These are phyloP conservation scores for Laticauda laticaudata DNA, from an alignment of 2,113 vertebrate genomes.

Conservation along the genomic window DNA sequence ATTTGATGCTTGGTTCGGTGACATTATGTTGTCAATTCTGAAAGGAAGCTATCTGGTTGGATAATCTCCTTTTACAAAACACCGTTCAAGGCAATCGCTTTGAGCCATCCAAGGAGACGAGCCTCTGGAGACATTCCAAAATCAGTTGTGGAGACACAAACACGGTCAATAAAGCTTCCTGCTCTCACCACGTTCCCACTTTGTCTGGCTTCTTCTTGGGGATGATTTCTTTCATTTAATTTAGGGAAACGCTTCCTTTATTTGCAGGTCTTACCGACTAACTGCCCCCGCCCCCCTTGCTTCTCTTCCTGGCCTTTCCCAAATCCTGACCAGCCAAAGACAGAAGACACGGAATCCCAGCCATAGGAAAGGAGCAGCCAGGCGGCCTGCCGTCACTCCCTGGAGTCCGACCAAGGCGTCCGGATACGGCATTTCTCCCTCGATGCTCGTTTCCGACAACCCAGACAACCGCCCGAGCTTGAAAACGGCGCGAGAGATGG, in stretches of 20 bases:
- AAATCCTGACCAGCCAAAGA: neutral
- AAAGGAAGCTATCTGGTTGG: neutral
- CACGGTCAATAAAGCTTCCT: neutral
- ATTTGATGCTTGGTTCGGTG: neutral
- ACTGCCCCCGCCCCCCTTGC: rapidly evolving
- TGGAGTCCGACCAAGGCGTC: neutral
- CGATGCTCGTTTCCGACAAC: neutral
- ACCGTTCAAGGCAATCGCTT: neutral
- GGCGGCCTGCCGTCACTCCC: neutral
- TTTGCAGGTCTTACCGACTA: no score
- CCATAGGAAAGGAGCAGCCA: neutral
- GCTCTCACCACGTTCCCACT: neutral
- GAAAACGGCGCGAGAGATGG: neutral
- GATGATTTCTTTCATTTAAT: neutral
- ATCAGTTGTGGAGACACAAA: neutral
- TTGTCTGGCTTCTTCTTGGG: no score
- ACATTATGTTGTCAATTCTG: neutral
- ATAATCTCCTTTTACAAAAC: neutral
- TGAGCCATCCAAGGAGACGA: neutral
- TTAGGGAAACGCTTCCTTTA: neutral
- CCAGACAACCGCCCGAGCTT: neutral
- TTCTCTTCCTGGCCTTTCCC: neutral
- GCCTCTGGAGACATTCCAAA: neutral
- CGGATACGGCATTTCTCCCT: neutral
- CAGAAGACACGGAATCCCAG: neutral